Conservation (phyloP, 2,113 vertebrate genomes). For the Callithrix jacchus region DNA sequence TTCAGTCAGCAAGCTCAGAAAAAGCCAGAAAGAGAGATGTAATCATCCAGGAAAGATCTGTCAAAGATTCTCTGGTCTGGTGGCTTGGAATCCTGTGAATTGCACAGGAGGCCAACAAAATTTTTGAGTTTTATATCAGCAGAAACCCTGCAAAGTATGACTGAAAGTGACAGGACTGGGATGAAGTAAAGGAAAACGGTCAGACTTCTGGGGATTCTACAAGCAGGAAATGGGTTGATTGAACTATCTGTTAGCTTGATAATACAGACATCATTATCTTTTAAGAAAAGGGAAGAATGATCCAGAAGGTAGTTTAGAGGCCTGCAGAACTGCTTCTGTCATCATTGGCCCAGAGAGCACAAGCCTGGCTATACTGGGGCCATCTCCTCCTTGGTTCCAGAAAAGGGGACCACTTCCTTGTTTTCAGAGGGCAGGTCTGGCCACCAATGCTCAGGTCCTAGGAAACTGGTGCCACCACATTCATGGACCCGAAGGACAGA, state of each 20-base stretch:
- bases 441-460: neutral
- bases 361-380: neutral
- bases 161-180: neutral
- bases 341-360: neutral
- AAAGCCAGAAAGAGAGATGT: neutral
- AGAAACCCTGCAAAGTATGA: neutral
- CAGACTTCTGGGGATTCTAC: neutral
- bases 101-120: neutral
- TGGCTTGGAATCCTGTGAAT: neutral
- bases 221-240: neutral
- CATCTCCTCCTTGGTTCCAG: neutral
- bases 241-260: neutral
- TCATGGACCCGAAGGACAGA: neutral
- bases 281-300: neutral
- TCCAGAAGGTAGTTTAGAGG: neutral
- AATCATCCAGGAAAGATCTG: neutral
- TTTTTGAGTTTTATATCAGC: neutral
- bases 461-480: accelerated
- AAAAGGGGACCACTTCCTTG: neutral
- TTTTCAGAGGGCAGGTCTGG: neutral
- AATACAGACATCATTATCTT: neutral
- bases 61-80: neutral
- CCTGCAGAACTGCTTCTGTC: neutral
- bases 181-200: neutral
- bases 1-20: neutral